Evolutionary conservation across 2,888 invertebrate species (phyloP).

Genomic region (Cataglyphis cursor): DNA sequence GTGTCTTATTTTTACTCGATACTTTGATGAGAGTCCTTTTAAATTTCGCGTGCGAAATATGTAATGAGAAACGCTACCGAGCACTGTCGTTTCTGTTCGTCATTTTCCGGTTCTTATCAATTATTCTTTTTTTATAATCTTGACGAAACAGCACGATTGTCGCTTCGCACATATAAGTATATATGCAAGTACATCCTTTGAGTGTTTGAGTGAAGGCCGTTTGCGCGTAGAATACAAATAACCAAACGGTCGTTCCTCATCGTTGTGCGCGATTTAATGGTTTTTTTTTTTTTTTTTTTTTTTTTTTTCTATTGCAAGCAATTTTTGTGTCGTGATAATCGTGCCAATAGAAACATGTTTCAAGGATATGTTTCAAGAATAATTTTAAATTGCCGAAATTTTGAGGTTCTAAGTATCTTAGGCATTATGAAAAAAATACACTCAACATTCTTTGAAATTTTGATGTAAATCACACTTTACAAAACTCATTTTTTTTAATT

Average conservation of each 20-base stretch:
- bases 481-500: background rate
- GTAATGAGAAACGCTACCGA: background rate
- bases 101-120: conserved; percentile 24
- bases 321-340: background rate
- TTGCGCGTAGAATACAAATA: conserved; percentile 61
- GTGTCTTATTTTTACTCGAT: too few species aligned
- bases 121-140: conserved; percentile 27
- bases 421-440: background rate
- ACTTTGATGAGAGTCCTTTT: background rate
- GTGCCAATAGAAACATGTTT: background rate
- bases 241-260: background rate
- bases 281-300: background rate
- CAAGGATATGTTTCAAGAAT: background rate
- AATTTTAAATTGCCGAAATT: background rate
- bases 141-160: conserved; percentile 27
- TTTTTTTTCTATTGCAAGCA: background rate
- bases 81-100: conserved; percentile 33
- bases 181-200: background rate
- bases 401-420: background rate
- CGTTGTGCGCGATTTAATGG: background rate
- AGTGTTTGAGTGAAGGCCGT: conserved; percentile 69
- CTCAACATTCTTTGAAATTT: background rate
- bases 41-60: background rate
- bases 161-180: background rate
- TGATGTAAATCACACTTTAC: background rate